phyloP scores from a whole-genome alignment of 2,797 vertebrate genomes.

The Uromys caudimaculatus region DNA sequence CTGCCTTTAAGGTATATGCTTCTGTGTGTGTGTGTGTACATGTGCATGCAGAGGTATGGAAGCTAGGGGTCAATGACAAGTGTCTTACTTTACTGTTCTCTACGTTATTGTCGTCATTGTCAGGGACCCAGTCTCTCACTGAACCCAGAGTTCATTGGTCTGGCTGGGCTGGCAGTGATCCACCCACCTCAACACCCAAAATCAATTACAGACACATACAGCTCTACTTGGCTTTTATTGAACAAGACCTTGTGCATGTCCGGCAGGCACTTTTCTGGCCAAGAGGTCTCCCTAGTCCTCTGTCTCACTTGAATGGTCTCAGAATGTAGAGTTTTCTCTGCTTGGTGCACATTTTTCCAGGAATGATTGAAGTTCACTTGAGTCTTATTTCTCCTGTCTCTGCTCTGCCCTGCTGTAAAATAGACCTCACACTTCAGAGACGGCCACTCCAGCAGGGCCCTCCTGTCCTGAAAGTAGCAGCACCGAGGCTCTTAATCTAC shows the following conservation, averaged over 20 bases:
- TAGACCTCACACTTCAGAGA: not conserved
- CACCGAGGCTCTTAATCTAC: not conserved
- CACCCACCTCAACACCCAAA: not conserved
- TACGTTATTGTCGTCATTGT: not conserved
- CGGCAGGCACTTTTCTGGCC: too few species aligned
- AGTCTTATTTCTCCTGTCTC: not conserved
- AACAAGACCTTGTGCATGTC: not conserved
- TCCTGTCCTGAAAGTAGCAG: not conserved
- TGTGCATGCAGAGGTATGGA: fast-evolving
- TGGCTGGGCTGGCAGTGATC: not conserved
- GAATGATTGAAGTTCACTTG: not conserved
- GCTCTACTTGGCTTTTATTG: not conserved
- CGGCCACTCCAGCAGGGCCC: not conserved
- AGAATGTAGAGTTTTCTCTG: not conserved
- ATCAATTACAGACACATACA: too few species aligned
- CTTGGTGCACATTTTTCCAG: constrained; percentile 35
- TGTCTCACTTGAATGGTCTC: not conserved
- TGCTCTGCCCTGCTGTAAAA: not conserved
- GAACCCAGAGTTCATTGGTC: not conserved
- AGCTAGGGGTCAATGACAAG: not conserved
- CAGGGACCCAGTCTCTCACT: not conserved
- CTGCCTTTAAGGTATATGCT: not conserved
- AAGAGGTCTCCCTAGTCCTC: not conserved
- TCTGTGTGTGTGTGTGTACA: not conserved
- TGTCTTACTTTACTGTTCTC: not conserved